Evolutionary conservation across 1,140 invertebrate genomes (phyloP).

Genomic region (Halictus rubicundus): DNA sequence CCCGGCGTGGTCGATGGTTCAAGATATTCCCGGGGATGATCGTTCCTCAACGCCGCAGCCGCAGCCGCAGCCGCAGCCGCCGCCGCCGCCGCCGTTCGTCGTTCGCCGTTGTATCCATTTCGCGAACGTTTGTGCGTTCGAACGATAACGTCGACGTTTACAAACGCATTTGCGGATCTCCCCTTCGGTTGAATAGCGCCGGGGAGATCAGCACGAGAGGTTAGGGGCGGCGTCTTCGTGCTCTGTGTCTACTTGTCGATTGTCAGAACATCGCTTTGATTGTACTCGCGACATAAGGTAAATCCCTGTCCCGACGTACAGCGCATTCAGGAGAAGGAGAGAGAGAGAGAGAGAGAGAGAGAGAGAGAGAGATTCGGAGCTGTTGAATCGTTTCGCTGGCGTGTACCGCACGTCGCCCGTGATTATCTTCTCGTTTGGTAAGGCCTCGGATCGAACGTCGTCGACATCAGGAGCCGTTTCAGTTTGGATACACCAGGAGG

Average conservation of each 20-base stretch:
- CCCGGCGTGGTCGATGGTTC: neutral
- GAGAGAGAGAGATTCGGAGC: neutral
- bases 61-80: too few relatives aligned
- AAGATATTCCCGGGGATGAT: neutral
- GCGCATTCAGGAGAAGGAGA: too few relatives aligned
- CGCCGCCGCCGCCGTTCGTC: too few relatives aligned
- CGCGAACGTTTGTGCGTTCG: neutral
- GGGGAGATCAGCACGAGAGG: too few relatives aligned
- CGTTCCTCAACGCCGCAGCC: neutral
- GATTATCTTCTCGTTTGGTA: constrained; percentile 3
- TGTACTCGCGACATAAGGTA: constrained; percentile 14
- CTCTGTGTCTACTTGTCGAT: constrained; percentile 18
- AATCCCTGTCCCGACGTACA: constrained; percentile 2
- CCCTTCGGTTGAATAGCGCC: neutral
- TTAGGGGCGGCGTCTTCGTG: constrained; percentile 2
- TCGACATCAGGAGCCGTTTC: neutral
- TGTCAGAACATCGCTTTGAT: constrained; percentile 12
- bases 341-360: too few relatives aligned
- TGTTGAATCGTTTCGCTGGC: constrained; percentile 4
- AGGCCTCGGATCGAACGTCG: neutral
- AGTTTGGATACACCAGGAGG: neutral
- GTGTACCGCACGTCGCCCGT: neutral
- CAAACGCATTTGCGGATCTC: neutral
- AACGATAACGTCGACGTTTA: constrained; percentile 24
- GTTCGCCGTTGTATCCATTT: neutral